phyloP scores from a whole-genome alignment of 2,113 vertebrate species.

The Onychostoma macrolepis region DNA sequence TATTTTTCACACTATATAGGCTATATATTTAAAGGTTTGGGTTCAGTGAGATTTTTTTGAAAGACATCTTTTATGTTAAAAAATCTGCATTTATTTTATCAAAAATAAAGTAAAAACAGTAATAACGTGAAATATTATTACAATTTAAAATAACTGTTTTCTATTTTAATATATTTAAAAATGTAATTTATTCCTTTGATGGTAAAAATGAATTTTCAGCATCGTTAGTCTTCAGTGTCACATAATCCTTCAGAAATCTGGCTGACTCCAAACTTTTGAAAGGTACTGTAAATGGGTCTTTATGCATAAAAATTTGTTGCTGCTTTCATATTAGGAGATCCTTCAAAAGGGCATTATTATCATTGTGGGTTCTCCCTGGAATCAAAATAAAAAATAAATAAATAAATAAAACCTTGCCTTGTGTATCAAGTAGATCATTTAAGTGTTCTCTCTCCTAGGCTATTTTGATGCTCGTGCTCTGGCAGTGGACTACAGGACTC shows the following conservation, averaged over 20 bases:
- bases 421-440: neutral
- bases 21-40: neutral
- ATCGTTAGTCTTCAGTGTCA: neutral
- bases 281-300: no score
- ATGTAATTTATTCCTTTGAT: neutral
- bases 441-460: conserved; percentile 73
- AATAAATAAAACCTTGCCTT: neutral
- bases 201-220: neutral
- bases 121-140: neutral
- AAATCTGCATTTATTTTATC: neutral
- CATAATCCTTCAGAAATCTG: neutral
- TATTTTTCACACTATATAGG: no score
- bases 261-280: no score
- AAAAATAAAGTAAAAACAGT: neutral
- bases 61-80: neutral
- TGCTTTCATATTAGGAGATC: no score
- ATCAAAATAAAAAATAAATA: no score
- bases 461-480: conserved; percentile 89
- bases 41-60: neutral
- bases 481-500: conserved; percentile 92
- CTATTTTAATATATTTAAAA: neutral
- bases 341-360: no score
- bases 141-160: neutral
- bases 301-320: no score
- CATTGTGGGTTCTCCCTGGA: no score